These are phyloP conservation scores for Andrena dorsata DNA, from an alignment of 2,888 invertebrate species.

Conservation along the genomic window DNA sequence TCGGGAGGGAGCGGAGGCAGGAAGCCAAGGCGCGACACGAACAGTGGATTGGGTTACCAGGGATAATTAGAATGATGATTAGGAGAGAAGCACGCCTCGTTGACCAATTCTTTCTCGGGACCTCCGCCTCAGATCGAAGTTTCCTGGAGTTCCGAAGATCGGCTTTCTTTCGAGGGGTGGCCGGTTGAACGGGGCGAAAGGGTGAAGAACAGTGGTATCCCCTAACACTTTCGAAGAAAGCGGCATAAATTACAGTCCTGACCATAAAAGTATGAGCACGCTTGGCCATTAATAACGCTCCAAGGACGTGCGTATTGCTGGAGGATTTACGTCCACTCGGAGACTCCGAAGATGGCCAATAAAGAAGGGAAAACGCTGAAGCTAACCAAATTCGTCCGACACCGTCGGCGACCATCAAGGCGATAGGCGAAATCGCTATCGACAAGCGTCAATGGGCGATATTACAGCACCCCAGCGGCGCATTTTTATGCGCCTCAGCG, in stretches of 20 bases:
- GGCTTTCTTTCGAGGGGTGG: constrained; percentile 44
- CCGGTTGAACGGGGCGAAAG: constrained; percentile 3
- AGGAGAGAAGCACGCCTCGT: constrained; percentile 79
- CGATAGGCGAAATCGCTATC: constrained; percentile 50
- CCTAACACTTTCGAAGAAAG: background rate
- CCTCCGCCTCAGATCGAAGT: background rate
- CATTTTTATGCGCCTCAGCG: constrained; percentile 77
- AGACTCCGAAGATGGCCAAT: constrained; percentile 3
- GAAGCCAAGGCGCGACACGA: constrained; percentile 74
- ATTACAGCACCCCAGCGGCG: constrained; percentile 80
- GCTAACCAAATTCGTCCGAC: constrained; percentile 39
- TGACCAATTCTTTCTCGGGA: constrained; percentile 77
- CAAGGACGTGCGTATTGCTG: background rate
- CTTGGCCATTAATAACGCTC: background rate
- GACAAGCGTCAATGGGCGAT: constrained; percentile 71
- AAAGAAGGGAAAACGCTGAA: constrained; percentile 46
- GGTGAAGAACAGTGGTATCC: constrained; percentile 24
- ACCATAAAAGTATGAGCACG: background rate
- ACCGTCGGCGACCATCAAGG: constrained; percentile 37
- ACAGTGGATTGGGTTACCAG: constrained; percentile 80
- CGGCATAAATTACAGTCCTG: background rate
- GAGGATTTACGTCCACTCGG: constrained; percentile 11
- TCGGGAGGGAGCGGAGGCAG: constrained; percentile 62
- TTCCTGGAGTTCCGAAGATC: constrained; percentile 41
- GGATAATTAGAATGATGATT: constrained; percentile 83